Percentiles rank a stretch among this genome's conserved stretches.
phyloP scores from a whole-genome alignment of 1,140 invertebrate species.

The Caenorhabditis latens region DNA sequence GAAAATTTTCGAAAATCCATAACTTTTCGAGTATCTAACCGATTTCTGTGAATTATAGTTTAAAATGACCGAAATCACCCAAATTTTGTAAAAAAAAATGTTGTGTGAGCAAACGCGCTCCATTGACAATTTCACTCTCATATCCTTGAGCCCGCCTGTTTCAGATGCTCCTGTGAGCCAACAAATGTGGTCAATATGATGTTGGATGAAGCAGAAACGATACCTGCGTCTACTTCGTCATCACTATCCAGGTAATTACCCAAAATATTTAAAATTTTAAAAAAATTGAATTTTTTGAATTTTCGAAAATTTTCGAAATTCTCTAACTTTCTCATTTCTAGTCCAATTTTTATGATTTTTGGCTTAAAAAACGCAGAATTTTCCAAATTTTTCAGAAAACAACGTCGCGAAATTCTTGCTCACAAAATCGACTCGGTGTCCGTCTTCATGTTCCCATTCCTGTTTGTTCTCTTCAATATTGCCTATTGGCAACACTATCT shows the following conservation, averaged over 20 bases:
- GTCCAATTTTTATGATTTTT: too few species aligned
- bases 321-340: too few species aligned
- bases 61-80: too few species aligned
- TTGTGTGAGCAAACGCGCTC: too few species aligned
- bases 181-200: conserved; percentile 47
- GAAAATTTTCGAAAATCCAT: background rate
- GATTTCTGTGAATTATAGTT: too few species aligned
- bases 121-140: background rate
- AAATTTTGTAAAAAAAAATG: too few species aligned
- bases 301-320: background rate
- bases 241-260: background rate
- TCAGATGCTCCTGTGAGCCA: conserved; percentile 48
- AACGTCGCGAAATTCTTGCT: conserved; percentile 72
- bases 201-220: conserved; percentile 31
- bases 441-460: conserved; percentile 78
- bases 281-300: background rate
- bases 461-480: conserved; percentile 78
- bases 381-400: conserved; percentile 59
- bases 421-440: conserved; percentile 78
- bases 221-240: conserved; percentile 16
- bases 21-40: too few species aligned
- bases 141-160: background rate
- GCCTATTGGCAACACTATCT: conserved; percentile 78
- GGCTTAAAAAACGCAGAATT: background rate
- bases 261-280: background rate